A percentile compares a stretch with the other conserved stretches of the same genome.
These are phyloP conservation scores for Volucella inanis DNA, from an alignment of 2,888 invertebrate species.

Conservation along the genomic window DNA sequence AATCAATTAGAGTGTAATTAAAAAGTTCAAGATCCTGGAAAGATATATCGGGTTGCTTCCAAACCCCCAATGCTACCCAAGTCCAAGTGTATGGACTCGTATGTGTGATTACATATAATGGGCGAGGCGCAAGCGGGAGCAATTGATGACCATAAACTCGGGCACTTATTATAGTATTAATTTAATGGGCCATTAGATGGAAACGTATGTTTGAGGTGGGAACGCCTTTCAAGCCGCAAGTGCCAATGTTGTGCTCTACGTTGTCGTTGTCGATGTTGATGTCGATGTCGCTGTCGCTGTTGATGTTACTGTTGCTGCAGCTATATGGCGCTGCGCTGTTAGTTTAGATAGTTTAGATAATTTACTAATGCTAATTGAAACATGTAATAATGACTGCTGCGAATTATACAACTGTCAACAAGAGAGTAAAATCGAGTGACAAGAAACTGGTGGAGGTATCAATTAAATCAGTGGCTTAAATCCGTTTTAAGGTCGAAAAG, in stretches of 20 bases:
- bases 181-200: constrained; percentile 45
- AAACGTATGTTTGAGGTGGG: constrained; percentile 42
- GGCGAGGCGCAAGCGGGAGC: not conserved
- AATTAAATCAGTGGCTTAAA: constrained; percentile 46
- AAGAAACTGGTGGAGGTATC: constrained; percentile 41
- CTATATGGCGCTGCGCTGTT: not conserved
- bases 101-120: not conserved
- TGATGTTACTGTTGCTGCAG: not conserved
- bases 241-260: too few relatives aligned
- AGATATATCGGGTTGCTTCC: constrained; percentile 27
- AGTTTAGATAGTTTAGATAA: too few relatives aligned
- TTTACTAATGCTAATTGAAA: constrained; percentile 52
- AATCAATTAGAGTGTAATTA: constrained; percentile 51
- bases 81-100: not conserved
- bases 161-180: constrained; percentile 21
- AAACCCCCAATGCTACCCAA: not conserved
- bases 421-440: constrained; percentile 26
- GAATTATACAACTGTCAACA: constrained; percentile 57
- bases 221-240: constrained; percentile 19
- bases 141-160: constrained; percentile 6
- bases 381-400: constrained; percentile 43
- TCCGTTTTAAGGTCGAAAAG: constrained; percentile 57
- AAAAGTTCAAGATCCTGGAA: constrained; percentile 38
- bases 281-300: not conserved
- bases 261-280: not conserved